A percentile compares a stretch with the other conserved stretches of the same genome.
These are phyloP conservation scores for Folsomia candida DNA, from an alignment of 2,888 invertebrate species.

Conservation along the genomic window DNA sequence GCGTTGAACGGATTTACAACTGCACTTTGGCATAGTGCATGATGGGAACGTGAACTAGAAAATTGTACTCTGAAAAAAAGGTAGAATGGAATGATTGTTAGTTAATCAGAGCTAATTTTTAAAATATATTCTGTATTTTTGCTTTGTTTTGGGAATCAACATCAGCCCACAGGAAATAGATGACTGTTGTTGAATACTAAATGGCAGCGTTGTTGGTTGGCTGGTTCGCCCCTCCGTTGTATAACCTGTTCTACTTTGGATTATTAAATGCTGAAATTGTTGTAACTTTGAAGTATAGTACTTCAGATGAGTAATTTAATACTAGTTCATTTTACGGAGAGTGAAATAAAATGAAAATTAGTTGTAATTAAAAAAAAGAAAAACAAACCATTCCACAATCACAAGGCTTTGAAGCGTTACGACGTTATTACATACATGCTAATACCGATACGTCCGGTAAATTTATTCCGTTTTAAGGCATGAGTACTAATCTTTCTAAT, in stretches of 20 bases:
- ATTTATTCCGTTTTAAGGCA: constrained; percentile 11
- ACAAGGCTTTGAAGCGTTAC: neutral
- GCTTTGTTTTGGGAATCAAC: neutral
- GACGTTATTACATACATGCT: neutral
- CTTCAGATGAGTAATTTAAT: neutral
- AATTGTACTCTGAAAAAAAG: no score
- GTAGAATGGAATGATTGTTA: neutral
- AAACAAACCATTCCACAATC: neutral
- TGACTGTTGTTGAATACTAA: constrained; percentile 17
- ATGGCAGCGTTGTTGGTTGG: constrained; percentile 1
- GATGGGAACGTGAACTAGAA: no score
- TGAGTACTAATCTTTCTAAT: constrained; percentile 19
- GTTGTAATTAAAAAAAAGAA: neutral
- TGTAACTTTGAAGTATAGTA: neutral
- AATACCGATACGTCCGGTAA: neutral
- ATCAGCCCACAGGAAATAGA: constrained; percentile 18
- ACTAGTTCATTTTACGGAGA: neutral
- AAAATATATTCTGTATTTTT: neutral
- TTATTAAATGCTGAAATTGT: neutral
- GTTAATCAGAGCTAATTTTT: neutral
- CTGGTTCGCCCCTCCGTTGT: neutral
- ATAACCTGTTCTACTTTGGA: neutral
- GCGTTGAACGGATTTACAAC: neutral
- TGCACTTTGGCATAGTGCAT: neutral
- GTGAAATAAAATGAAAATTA: neutral